phyloP scores from a whole-genome alignment of 2,113 vertebrate species.

The Calypte anna region DNA sequence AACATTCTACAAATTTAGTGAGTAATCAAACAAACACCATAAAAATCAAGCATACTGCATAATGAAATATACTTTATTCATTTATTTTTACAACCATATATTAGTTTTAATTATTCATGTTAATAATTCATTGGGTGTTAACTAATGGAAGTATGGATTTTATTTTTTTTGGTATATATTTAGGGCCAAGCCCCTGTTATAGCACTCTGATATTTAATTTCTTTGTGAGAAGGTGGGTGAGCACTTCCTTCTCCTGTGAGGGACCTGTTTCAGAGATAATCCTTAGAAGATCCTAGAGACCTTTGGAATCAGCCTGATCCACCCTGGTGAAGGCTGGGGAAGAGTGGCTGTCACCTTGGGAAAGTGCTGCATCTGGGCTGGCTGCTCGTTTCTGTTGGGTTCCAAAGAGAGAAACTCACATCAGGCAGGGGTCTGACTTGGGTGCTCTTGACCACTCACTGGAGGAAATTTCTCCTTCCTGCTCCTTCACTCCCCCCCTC shows the following conservation, averaged over 20 bases:
- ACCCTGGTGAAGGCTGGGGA: neutral
- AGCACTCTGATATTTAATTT: neutral
- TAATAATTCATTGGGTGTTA: neutral
- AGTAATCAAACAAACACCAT: slow-evolving; percentile 58
- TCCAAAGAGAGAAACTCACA: neutral
- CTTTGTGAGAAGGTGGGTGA: neutral
- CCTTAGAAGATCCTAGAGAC: neutral
- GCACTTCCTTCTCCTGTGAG: neutral
- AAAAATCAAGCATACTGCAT: slow-evolving; percentile 59
- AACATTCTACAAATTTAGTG: slow-evolving; percentile 66
- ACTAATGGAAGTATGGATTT: neutral
- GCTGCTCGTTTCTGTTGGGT: neutral
- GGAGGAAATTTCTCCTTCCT: neutral
- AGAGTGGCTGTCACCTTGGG: neutral
- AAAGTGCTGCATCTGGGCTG: neutral
- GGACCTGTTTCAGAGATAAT: neutral
- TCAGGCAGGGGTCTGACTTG: neutral
- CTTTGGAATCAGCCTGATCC: neutral
- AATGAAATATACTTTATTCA: slow-evolving; percentile 57
- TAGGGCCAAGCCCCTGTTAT: neutral
- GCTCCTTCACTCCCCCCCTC: neutral
- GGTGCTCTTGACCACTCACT: neutral
- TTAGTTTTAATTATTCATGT: slow-evolving; percentile 58
- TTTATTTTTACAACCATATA: slow-evolving; percentile 57
- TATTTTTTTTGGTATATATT: neutral